Base-by-base conservation (phyloP, 1,140 invertebrate genomes). In the Condylostylus longicornis region DNA sequence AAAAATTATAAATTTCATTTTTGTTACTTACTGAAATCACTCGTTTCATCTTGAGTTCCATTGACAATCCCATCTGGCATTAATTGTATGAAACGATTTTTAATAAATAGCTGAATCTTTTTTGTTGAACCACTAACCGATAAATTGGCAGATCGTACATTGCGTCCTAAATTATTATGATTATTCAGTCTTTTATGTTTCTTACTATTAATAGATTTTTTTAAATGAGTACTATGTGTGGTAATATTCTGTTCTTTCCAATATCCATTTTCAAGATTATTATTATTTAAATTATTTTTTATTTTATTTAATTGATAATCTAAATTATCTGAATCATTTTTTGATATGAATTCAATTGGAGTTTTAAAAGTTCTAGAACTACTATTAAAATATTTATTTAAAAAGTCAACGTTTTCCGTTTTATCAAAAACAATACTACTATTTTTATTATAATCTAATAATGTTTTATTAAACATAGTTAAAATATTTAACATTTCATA, bases 101-200 rank as follows among this genome's bases (percentile, higher is more conserved):
- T 82, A 54, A 85, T 73, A 63, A 75, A 80, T 69, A 85, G 72
- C 60, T 78, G 77, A 47, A 83, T 81, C 50, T 78, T 81, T 38
- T 79, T 67, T 15, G 74, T 72, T 15, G 52, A 45, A 49, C 78
- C 79, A 15, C 71, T 74, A 51, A 78, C 74, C 40, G 77, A 77
- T 49, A 82, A 64, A 65, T 79, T 76, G 50, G 49, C 17, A 47
- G 76, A 78, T 54, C 78, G 71, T 54, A 74, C 72, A 44, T 63
- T 67, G 21, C 67, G 64, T 48, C 58, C 58, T 43, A 60, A 47
- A 47, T 54, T 58, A n/a, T 27, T 27, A 27, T 27, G 25, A 27
- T 27, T 58, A 54, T 53, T 58, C 54, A 58, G 54, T 58, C 54
- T 58, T 54, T 51, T 58, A 44, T 54, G 46, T 58, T 58, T 58